These are phyloP conservation scores for Cariama cristata DNA, from an alignment of 2,113 vertebrate genomes.

Conservation along the genomic window DNA sequence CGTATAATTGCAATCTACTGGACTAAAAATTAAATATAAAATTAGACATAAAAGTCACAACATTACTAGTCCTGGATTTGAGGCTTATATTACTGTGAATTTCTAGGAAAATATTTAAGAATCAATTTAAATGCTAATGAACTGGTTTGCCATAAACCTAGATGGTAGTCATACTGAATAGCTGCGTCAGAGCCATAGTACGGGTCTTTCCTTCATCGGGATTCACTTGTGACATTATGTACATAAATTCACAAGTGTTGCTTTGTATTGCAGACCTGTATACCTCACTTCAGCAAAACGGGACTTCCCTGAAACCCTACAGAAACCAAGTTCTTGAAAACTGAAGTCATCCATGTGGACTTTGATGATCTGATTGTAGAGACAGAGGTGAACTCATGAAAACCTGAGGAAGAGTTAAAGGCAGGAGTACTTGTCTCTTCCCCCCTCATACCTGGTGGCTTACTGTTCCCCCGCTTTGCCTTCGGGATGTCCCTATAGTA, in stretches of 20 bases:
- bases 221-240: background rate
- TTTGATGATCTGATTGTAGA: background rate
- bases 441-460: background rate
- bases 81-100: constrained; percentile 14
- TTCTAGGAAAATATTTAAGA: constrained; percentile 55
- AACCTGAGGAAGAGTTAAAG: background rate
- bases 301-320: background rate
- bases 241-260: background rate
- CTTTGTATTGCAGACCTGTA: background rate
- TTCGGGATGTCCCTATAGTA: background rate
- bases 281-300: background rate
- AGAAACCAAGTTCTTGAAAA: background rate
- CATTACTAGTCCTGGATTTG: constrained; percentile 23
- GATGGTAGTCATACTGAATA: background rate
- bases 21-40: constrained; percentile 34
- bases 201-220: background rate
- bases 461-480: background rate
- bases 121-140: constrained; percentile 70
- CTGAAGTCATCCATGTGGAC: background rate
- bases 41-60: constrained; percentile 45
- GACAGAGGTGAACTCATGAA: background rate
- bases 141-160: constrained; percentile 4
- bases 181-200: background rate
- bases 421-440: background rate
- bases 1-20: background rate